These are phyloP conservation scores for Holotrichia oblita DNA, from an alignment of 1,140 invertebrate genomes.

Conservation along the genomic window DNA sequence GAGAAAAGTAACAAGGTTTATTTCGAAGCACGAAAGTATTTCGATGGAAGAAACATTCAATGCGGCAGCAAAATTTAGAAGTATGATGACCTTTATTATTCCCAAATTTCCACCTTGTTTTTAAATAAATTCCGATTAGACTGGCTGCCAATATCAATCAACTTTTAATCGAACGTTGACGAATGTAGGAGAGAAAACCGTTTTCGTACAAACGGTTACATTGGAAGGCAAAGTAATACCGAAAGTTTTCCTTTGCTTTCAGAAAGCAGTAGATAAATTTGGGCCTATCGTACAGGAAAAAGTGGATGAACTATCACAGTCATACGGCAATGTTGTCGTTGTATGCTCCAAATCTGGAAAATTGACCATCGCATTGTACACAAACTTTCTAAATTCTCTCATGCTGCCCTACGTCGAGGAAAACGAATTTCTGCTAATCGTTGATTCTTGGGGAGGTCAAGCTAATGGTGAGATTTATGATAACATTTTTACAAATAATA, in stretches of 20 bases:
- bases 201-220: background rate
- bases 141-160: constrained; percentile 19
- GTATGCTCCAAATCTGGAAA: background rate
- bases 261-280: background rate
- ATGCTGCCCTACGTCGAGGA: background rate
- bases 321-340: background rate
- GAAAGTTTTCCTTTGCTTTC: background rate
- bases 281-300: background rate
- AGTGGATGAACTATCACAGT: background rate
- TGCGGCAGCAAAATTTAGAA: background rate
- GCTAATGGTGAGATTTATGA: too few relatives aligned
- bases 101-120: background rate
- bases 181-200: background rate
- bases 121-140: background rate
- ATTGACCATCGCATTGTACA: background rate
- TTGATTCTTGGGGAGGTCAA: too few relatives aligned
- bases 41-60: constrained; percentile 1
- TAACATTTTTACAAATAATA: too few relatives aligned
- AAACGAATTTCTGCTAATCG: constrained; percentile 9
- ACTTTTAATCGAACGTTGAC: background rate
- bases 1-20: too few relatives aligned
- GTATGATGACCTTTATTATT: constrained; percentile 1
- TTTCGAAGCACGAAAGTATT: background rate
- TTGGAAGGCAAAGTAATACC: too few relatives aligned
- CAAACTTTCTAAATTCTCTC: constrained; percentile 15